A percentile compares a stretch with the other conserved stretches of the same genome.
These are phyloP conservation scores for rat (Rattus norvegicus) DNA, from an alignment of 2,113 vertebrate genomes.

Conservation along the genomic window GRCr8 NC_086037.1:37820501-37821000, in stretches of 20 bases:
- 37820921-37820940: slow-evolving; percentile 14
- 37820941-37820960: slow-evolving; percentile 21
- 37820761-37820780: slow-evolving; percentile 45
- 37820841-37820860: slow-evolving; percentile 47
- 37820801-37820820: slow-evolving; percentile 37
- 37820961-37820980: slow-evolving; percentile 41
- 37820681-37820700: background rate
- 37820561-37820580: slow-evolving; percentile 11
- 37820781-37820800: slow-evolving; percentile 46
- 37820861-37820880: background rate
- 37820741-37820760: background rate
- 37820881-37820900: background rate
- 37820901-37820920: slow-evolving; percentile 8
- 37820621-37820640: slow-evolving; percentile 37
- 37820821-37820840: slow-evolving; percentile 26
- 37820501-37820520: slow-evolving; percentile 98
- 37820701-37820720: background rate
- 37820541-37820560: slow-evolving; percentile 24
- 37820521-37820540: slow-evolving; percentile 80
- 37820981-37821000: slow-evolving; percentile 16
- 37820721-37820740: background rate
- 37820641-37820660: slow-evolving; percentile 45
- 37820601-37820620: slow-evolving; percentile 15
- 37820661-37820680: background rate
- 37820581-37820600: slow-evolving; percentile 31